Evolutionary conservation across 2,113 vertebrate genomes (phyloP), one percentile per base, ranked within the genome.

Genomic region (Natator depressus): DNA sequence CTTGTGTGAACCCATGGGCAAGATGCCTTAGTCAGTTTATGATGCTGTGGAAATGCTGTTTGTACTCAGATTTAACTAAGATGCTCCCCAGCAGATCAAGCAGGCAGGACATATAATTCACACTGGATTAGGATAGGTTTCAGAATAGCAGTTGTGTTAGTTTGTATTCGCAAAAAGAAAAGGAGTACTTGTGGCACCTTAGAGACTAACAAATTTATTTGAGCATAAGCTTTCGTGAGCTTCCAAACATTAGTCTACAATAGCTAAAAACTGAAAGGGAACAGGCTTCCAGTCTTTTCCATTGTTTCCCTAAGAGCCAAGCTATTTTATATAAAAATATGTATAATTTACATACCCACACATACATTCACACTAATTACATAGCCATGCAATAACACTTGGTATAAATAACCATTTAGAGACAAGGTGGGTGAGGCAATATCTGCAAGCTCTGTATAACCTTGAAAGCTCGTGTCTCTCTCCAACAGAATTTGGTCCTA

Each of bases 191-290:
- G 42, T 42, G 42, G 42, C 5, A 42, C 42, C 42, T 42, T 42
- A 42, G 42, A 42, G 42, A 42, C 42, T 42, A 42, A 42, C 42
- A 42, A 42, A 42, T 42, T 42, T 42, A 42, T 42, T 5, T 42
- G 42, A 42, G 42, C 42, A 42, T 42, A 42, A 42, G 42, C 42
- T 42, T 42, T 42, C 42, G 42, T 42, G 42, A 42, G 42, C 87
- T 93, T 96, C 57, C 46, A 95, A 96, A 95, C 85, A 46, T 84
- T 86, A 82, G 84, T 91, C 59, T 89, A 90, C 84, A 84, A 72
- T 53, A 93, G 82, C 59, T 84, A 89, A 85, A 80, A 96, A 76
- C 85, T 75, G 65, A 76, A 55, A 22, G 59, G 31, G 50, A 94
- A 62, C 35, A 83, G 78, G 86, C 82, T 81, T 94, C 24, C 25